Evolutionary conservation across 2,888 invertebrate species (phyloP).

Genomic region (Xylota sylvarum): DNA sequence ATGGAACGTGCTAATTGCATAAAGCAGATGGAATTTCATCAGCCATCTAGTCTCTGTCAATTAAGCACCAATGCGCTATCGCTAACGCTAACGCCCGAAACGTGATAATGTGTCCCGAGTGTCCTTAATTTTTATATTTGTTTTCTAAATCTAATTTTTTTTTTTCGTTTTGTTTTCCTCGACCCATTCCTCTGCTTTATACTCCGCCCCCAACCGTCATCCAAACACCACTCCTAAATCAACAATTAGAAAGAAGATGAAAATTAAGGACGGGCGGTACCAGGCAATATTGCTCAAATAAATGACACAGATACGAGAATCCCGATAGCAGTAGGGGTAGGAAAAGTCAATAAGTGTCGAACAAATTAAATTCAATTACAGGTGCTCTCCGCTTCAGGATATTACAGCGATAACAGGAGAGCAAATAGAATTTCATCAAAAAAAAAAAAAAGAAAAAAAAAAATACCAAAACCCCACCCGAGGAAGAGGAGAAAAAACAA

Average conservation of each 20-base stretch:
- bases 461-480: not conserved
- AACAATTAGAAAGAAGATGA: slow-evolving; percentile 46
- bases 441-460: slow-evolving; percentile 37
- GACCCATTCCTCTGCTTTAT: no score
- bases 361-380: slow-evolving; percentile 77
- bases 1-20: slow-evolving; percentile 74
- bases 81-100: slow-evolving; percentile 49
- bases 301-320: slow-evolving; percentile 61
- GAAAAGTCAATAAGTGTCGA: slow-evolving; percentile 77
- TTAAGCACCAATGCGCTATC: slow-evolving; percentile 59
- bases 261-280: slow-evolving; percentile 37
- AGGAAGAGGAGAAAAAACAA: slow-evolving; percentile 31
- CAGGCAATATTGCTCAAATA: slow-evolving; percentile 70
- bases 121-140: slow-evolving; percentile 63
- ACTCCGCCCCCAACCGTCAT: not conserved
- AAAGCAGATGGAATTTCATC: slow-evolving; percentile 71
- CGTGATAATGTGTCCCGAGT: slow-evolving; percentile 67
- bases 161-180: no score
- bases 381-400: slow-evolving; percentile 76
- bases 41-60: slow-evolving; percentile 42
- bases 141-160: slow-evolving; percentile 54
- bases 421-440: slow-evolving; percentile 75
- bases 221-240: slow-evolving; percentile 35
- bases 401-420: slow-evolving; percentile 76
- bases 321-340: slow-evolving; percentile 18